Percentiles rank a stretch among this genome's conserved stretches.
These are phyloP conservation scores for Smutsia gigantea DNA, from an alignment of 2,797 vertebrate genomes.

Conservation along the genomic window DNA sequence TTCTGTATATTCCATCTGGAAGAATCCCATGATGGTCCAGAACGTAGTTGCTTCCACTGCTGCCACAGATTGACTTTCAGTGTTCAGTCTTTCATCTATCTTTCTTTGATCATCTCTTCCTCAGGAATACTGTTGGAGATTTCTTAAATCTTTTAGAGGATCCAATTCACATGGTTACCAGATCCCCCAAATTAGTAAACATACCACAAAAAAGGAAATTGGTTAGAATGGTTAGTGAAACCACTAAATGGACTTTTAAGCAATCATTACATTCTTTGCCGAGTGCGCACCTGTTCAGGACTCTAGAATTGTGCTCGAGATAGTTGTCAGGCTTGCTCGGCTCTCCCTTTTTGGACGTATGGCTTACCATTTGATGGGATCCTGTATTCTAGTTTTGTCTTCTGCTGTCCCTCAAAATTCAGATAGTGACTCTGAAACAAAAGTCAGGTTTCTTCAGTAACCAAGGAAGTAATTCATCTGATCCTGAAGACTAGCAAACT, in stretches of 20 bases:
- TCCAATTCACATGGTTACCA: background rate
- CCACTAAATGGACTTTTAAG: background rate
- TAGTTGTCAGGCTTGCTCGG: background rate
- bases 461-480: background rate
- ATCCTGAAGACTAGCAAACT: background rate
- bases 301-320: background rate
- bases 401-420: background rate
- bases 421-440: background rate
- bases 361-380: background rate
- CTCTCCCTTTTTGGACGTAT: background rate
- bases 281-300: background rate
- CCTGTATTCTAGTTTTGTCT: background rate
- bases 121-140: background rate
- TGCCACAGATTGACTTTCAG: background rate
- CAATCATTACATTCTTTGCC: background rate
- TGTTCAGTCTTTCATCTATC: background rate
- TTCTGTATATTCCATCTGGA: background rate
- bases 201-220: slow-evolving; percentile 10
- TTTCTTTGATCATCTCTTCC: background rate
- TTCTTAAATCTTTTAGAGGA: slow-evolving; percentile 12
- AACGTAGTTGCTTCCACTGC: background rate
- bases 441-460: background rate
- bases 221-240: background rate
- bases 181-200: slow-evolving; percentile 30
- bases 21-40: background rate